phyloP scores from a whole-genome alignment of 1,140 invertebrate genomes.

The Pygmarrhopalites habei region DNA sequence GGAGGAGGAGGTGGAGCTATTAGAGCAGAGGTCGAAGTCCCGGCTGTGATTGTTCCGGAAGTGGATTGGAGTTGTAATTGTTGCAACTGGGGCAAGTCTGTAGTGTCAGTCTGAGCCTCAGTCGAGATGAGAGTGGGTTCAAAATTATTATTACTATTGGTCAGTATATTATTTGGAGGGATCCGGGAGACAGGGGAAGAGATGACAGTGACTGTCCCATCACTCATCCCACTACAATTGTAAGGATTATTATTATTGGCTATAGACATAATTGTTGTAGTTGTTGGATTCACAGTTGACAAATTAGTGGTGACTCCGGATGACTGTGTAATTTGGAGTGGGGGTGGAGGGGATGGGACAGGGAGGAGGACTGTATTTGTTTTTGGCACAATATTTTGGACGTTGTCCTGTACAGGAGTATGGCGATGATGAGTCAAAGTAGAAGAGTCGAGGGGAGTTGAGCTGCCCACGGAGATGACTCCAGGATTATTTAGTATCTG shows the following conservation, averaged over 20 bases:
- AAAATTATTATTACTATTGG: neutral
- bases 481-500: no score
- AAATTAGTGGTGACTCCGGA: neutral
- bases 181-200: neutral
- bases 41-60: no score
- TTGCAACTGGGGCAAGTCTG: slow-evolving; percentile 31
- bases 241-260: no score
- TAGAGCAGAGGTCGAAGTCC: no score
- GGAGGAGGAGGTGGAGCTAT: slow-evolving; percentile 13
- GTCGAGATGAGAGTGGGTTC: slow-evolving; percentile 41
- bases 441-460: no score
- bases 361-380: slow-evolving; percentile 14
- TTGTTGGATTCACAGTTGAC: no score
- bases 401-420: neutral
- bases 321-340: neutral
- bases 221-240: neutral
- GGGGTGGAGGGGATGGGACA: slow-evolving; percentile 14
- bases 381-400: slow-evolving; percentile 24
- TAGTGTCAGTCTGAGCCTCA: slow-evolving; percentile 43
- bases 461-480: no score
- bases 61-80: no score
- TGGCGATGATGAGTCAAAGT: no score
- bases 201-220: neutral
- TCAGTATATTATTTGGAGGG: neutral
- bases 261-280: no score